Conservation (phyloP, 2,113 vertebrate genomes). For the Oryctolagus cuniculus region DNA sequence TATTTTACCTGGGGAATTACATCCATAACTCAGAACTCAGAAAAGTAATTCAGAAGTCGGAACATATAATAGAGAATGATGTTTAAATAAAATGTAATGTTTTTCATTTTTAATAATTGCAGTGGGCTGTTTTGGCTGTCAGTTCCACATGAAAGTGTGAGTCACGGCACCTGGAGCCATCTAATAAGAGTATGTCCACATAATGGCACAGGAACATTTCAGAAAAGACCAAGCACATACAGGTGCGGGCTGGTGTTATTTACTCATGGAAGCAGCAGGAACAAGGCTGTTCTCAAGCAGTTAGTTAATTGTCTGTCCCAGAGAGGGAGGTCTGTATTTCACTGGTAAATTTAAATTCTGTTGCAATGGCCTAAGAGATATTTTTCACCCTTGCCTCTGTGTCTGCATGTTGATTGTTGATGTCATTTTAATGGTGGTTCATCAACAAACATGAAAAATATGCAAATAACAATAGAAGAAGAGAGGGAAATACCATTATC, state of each 20-base stretch:
- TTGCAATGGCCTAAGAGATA: background rate
- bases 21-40: background rate
- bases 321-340: constrained; percentile 32
- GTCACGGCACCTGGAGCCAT: background rate
- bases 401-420: background rate
- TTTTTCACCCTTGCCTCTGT: background rate
- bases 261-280: background rate
- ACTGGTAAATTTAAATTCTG: constrained; percentile 31
- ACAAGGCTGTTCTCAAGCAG: constrained; percentile 7
- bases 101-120: background rate
- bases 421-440: constrained; percentile 17
- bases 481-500: no score
- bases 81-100: background rate
- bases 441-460: background rate
- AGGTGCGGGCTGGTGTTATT: constrained; percentile 13
- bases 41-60: no score
- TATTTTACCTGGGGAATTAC: background rate
- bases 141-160: background rate
- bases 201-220: background rate
- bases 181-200: background rate
- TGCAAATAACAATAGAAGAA: background rate
- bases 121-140: background rate
- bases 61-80: constrained; percentile 16
- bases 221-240: background rate
- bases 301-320: background rate